Evolutionary conservation across 2,113 vertebrate species (phyloP), one percentile per base, ranked within the genome.

Genomic region (Cyanoliseus patagonus): DNA sequence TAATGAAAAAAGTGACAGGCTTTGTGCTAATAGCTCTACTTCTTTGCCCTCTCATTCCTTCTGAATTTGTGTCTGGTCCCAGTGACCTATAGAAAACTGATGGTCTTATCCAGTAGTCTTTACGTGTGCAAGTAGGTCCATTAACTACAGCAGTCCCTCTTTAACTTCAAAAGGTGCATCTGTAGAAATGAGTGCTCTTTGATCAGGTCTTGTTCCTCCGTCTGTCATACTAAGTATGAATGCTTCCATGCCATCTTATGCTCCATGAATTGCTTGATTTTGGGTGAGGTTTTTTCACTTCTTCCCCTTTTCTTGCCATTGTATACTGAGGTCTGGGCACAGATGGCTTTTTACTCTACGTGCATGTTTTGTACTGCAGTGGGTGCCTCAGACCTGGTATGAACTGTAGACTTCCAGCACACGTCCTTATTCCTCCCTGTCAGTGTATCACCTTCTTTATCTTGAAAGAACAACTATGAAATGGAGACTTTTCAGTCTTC

Each of bases 11-110:
- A 96, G 84, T 88, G 89, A 70, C 81, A 90, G 87, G 44, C 81
- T 97, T 96, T 97, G 91, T 96, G 95, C 90, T 94, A 96, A 96
- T 94, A 96, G 94, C 63, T 95, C 83, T 47, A 59, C 66, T 86
- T 62, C 81, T 91, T 81, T 77, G 83, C 93, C 92, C 69, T 94
- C 80, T 77, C 88, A 23, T 95, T 95, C 68, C 83, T 85, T 79
- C 86, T 93, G 91, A 96, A 91, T 91, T 82, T 82, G 82, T 74
- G 95, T 70, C 96, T 94, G 83, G 95, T 95, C 80, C 67, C 74
- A 79, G 83, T 87, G 86, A 96, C 93, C 91, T 79, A 44, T 25
- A 63, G 74, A 90, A 94, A 96, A 97, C 90, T 88, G 82, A 90
- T 88, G 81, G 88, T 76, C 80, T 95, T 89, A 88, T 95, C 76